These are phyloP conservation scores for Phenacoccus solenopsis DNA, from an alignment of 1,140 invertebrate genomes.

Conservation along the genomic window DNA sequence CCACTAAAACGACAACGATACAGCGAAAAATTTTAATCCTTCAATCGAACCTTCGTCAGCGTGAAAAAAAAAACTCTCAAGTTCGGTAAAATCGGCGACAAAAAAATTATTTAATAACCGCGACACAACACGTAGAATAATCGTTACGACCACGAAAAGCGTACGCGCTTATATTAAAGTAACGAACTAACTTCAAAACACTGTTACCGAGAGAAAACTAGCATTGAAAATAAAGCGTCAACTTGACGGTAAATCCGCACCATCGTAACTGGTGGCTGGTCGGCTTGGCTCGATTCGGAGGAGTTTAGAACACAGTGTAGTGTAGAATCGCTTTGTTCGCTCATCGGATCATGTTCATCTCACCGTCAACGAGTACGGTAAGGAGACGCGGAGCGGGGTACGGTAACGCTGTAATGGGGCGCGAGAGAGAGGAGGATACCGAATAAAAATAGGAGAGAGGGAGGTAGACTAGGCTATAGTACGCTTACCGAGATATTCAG, in stretches of 20 bases:
- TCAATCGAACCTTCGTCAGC: no score
- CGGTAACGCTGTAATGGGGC: background rate
- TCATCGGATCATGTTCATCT: slow-evolving; percentile 16
- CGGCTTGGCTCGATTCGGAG: background rate
- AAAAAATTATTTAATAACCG: no score
- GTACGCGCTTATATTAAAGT: no score
- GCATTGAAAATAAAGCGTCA: slow-evolving; percentile 3
- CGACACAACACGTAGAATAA: no score
- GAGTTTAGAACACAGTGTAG: slow-evolving; percentile 9
- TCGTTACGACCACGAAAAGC: no score
- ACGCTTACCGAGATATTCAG: background rate
- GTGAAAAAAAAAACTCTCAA: no score
- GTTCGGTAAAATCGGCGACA: no score
- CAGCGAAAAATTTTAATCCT: no score
- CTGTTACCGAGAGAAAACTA: no score
- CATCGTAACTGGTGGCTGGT: slow-evolving; percentile 14
- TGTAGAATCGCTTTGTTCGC: slow-evolving; percentile 12
- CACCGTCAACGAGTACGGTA: slow-evolving; percentile 4
- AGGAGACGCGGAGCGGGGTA: background rate
- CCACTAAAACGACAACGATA: no score
- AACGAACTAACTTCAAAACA: no score
- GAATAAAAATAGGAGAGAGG: background rate
- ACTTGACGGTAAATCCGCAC: slow-evolving; percentile 13
- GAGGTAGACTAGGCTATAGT: background rate
- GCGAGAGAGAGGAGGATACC: background rate